Evolutionary conservation across 2,113 vertebrate species (phyloP).

Genomic region (Microcebus jonahi): DNA sequence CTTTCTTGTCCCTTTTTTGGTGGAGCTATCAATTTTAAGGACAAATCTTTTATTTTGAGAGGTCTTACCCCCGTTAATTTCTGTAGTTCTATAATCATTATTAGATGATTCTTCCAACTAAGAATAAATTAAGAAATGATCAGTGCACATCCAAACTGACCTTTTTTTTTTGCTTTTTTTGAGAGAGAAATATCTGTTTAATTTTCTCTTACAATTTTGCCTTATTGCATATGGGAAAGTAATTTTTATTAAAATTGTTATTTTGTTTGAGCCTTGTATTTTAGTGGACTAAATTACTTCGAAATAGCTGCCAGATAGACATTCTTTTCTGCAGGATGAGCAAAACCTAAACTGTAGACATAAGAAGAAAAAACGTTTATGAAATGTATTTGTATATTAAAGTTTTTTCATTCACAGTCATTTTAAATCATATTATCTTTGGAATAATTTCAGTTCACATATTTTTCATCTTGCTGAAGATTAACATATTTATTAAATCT

Average conservation of each 20-base stretch:
- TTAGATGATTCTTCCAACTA: constrained; percentile 2
- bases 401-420: constrained; percentile 20
- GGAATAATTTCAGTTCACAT: constrained; percentile 48
- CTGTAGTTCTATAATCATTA: constrained; percentile 9
- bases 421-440: constrained; percentile 55
- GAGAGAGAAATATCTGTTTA: not conserved
- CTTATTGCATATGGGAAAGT: not conserved
- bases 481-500: constrained; percentile 81
- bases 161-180: not conserved
- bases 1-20: not conserved
- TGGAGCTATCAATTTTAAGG: not conserved
- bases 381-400: constrained; percentile 12
- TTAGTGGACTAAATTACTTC: constrained; percentile 50
- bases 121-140: constrained; percentile 28
- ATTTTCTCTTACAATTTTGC: constrained; percentile 38
- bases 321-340: constrained; percentile 15
- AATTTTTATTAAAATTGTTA: constrained; percentile 38
- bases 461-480: constrained; percentile 61
- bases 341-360: not conserved
- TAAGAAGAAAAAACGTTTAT: constrained; percentile 26
- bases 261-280: not conserved
- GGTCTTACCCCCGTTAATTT: not conserved
- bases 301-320: constrained; percentile 7
- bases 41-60: not conserved
- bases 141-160: not conserved